phyloP scores from a whole-genome alignment of 2,113 vertebrate species.

The Calyptomena viridis region DNA sequence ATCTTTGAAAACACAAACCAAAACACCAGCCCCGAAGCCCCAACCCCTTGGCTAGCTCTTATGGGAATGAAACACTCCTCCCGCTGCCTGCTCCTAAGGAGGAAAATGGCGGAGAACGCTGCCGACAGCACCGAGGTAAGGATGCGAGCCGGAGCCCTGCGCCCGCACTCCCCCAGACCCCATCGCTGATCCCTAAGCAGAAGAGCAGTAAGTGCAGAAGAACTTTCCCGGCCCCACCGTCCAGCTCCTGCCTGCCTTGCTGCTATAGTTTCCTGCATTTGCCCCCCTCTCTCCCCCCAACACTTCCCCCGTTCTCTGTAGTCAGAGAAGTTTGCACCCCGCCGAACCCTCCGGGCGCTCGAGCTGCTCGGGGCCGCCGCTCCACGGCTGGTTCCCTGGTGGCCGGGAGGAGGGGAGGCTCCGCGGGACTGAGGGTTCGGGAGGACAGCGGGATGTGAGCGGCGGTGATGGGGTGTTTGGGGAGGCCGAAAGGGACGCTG shows the following conservation, averaged over 20 bases:
- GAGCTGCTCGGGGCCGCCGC: not conserved
- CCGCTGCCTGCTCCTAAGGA: constrained; percentile 96
- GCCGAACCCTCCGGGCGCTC: not conserved
- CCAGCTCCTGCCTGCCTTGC: not conserved
- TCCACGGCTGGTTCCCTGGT: not conserved
- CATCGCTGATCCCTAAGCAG: not conserved
- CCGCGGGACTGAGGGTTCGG: accelerated
- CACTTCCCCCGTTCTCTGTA: not conserved
- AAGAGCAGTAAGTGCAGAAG: not conserved
- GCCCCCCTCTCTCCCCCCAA: not conserved
- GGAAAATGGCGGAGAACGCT: constrained; percentile 93
- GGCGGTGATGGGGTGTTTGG: accelerated
- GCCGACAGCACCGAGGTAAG: constrained; percentile 91
- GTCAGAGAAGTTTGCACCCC: not conserved
- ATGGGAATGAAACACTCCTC: constrained; percentile 99
- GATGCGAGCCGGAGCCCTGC: constrained; percentile 3
- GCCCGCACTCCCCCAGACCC: not conserved
- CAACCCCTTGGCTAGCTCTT: constrained; percentile 81
- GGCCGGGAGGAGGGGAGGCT: not conserved
- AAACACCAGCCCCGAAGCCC: constrained; percentile 32
- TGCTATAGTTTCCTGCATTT: not conserved
- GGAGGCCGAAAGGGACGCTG: not conserved
- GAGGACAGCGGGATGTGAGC: not conserved
- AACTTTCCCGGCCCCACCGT: constrained; percentile 48
- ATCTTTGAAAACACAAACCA: constrained; percentile 16